These are phyloP conservation scores for Tupaia chinensis DNA, from an alignment of 2,113 vertebrate species.

Conservation along the genomic window DNA sequence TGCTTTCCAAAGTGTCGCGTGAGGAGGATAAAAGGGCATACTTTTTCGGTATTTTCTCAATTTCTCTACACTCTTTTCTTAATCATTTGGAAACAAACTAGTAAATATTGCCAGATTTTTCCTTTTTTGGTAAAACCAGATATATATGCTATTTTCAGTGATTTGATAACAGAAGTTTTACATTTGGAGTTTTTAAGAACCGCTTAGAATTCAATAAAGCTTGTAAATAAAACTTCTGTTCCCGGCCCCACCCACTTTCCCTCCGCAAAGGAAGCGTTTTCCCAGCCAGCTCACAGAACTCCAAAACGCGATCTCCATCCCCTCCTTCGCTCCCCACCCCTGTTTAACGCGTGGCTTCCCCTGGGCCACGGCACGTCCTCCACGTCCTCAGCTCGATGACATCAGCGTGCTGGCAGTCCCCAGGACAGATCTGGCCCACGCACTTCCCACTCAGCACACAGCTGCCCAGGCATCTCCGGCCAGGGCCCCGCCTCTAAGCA, in stretches of 20 bases:
- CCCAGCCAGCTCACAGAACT: not conserved
- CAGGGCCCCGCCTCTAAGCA: accelerated
- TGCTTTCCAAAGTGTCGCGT: conserved; percentile 53
- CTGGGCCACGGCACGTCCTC: too few species aligned
- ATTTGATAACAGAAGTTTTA: conserved; percentile 85
- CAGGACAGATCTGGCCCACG: accelerated
- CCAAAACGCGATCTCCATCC: not conserved
- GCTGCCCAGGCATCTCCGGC: not conserved
- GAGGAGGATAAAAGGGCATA: conserved; percentile 50
- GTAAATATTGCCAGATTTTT: conserved; percentile 78
- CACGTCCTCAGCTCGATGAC: not conserved
- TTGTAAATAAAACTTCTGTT: conserved; percentile 32
- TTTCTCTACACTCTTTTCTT: conserved; percentile 80
- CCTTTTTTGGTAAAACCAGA: conserved; percentile 84
- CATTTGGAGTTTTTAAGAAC: conserved; percentile 80
- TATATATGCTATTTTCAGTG: conserved; percentile 80
- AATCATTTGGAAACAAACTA: conserved; percentile 82
- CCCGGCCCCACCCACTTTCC: not conserved
- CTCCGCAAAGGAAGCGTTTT: not conserved
- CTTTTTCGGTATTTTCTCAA: conserved; percentile 77
- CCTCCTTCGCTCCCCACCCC: not conserved
- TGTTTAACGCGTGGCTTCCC: not conserved
- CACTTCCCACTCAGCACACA: accelerated
- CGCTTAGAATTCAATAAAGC: conserved; percentile 72
- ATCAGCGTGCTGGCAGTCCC: accelerated